Evolutionary conservation across 2,888 invertebrate genomes (phyloP).

Genomic region (Xestoiulus laeticollis): DNA sequence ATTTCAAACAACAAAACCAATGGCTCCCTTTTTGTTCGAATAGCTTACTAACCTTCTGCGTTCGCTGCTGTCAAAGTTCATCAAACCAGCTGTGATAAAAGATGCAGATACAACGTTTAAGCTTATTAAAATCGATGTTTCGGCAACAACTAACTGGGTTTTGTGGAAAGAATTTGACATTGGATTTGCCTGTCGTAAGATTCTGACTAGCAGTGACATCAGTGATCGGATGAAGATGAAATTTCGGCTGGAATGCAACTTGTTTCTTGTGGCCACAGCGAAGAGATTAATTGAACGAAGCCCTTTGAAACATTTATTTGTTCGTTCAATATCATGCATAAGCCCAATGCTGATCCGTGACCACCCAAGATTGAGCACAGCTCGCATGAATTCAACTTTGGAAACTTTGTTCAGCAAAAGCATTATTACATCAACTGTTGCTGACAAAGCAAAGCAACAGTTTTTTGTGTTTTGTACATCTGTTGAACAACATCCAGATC

Average conservation of each 20-base stretch:
- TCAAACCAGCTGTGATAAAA: neutral
- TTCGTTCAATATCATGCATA: neutral
- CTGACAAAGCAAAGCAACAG: neutral
- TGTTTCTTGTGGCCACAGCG: neutral
- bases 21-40: neutral
- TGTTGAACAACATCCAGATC: neutral
- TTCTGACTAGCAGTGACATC: neutral
- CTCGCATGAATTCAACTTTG: neutral
- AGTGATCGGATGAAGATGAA: neutral
- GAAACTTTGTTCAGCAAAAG: neutral
- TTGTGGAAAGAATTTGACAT: neutral
- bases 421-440: neutral
- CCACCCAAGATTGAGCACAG: neutral
- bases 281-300: neutral
- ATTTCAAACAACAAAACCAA: neutral
- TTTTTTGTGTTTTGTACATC: neutral
- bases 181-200: neutral
- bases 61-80: neutral
- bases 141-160: neutral
- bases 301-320: neutral
- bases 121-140: neutral
- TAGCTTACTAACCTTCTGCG: neutral
- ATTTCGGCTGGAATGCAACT: neutral
- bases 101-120: neutral
- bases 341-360: neutral